Evolutionary conservation across 2,797 vertebrate species (phyloP), one percentile per base, ranked within the genome.

Genomic region (Acropternis orthonyx): DNA sequence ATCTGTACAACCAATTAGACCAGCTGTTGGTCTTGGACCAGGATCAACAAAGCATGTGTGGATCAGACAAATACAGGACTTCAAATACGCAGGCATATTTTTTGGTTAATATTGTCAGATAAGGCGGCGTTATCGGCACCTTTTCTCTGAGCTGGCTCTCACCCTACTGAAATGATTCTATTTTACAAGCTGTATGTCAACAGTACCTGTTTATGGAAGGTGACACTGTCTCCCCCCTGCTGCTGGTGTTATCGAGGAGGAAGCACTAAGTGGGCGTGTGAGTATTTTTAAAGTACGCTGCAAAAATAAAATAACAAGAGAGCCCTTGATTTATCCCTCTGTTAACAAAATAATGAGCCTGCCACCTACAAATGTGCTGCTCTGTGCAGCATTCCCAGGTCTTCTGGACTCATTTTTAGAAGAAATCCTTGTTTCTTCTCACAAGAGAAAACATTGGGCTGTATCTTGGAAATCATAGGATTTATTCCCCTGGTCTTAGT

Each of bases 131-230:
- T 97, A 97, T 98, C 97, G 67, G 91, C 79, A 44, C 36, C 71
- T 81, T 37, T 58, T 88, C 91, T 77, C 90, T 52, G 30, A 28
- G 86, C 89, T 96, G 97, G 94, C 95, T 76, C 30, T 21, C 85
- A 82, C 89, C 44, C 85, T 27, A 17, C 44, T 86, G 95, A 76
- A 91, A 93, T 81, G 34, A 72, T 94, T 79, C 94, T 89, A 71
- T 91, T 96, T 95, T 96, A 96, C 97, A 93, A 58, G 88, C 76
- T 48, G 28, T 92, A 48, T 92, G 88, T 92, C 97, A 97, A 97
- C 97, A 97, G 69, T 81, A 92, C 97, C 97, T 98, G 98, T 98
- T 98, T 98, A 95, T 97, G 94, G 97, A 97, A 96, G 93, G 81
- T 77, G 97, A 97, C 94, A 74, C 85, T 3, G 41, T 83, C 96